Evolutionary conservation across 2,888 invertebrate species (phyloP).

Genomic region (Monopis laevigella): DNA sequence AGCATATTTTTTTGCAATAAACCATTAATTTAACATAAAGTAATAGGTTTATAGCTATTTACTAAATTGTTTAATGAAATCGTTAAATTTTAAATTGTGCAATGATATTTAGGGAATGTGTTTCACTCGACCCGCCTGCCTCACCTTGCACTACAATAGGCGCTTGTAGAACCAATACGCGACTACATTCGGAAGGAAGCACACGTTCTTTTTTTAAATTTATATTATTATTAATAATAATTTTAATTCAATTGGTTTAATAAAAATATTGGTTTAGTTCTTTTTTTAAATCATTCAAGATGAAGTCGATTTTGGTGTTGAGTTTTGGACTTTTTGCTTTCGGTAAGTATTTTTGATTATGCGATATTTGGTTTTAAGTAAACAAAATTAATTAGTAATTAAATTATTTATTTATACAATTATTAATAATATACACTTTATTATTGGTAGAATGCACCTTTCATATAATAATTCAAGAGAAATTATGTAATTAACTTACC

Average conservation of each 20-base stretch:
- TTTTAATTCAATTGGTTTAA: neutral
- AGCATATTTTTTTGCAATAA: no score
- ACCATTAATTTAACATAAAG: no score
- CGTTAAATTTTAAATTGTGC: neutral
- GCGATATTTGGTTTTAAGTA: no score
- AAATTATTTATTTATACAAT: no score
- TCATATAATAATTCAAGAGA: no score
- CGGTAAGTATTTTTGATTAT: slow-evolving; percentile 44
- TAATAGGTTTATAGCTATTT: no score
- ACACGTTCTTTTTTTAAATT: slow-evolving; percentile 38
- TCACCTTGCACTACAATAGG: slow-evolving; percentile 24
- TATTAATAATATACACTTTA: no score
- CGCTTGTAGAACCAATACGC: slow-evolving; percentile 38
- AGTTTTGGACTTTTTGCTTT: slow-evolving; percentile 37
- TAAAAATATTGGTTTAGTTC: neutral
- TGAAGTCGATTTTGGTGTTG: slow-evolving; percentile 41
- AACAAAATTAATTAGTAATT: no score
- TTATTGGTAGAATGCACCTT: no score
- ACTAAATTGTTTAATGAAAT: no score
- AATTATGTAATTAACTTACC: no score
- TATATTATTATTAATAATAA: neutral
- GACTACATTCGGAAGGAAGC: slow-evolving; percentile 46
- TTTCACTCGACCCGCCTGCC: neutral
- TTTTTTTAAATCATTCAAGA: slow-evolving; percentile 24
- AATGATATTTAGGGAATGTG: slow-evolving; percentile 6